Evolutionary conservation across 2,113 vertebrate genomes (phyloP), one percentile per base, ranked within the genome.

Genomic region (Cygnus atratus): DNA sequence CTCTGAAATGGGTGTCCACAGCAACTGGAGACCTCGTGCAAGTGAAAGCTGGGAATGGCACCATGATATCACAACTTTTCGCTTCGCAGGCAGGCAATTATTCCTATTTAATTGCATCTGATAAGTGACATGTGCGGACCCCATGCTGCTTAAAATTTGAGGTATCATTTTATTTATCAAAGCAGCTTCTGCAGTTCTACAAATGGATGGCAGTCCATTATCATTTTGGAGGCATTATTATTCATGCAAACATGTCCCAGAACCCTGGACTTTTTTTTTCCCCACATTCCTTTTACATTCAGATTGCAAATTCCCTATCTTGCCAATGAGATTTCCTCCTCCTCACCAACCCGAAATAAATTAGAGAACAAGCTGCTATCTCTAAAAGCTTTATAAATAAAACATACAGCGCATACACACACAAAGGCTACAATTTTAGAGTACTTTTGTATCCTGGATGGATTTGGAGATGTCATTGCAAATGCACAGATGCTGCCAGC

Each of bases 371-470:
- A 94, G 85, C 89, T 95, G 92, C 86, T 93, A 89, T 79, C 90
- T 96, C 93, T 94, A 95, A 96, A 96, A 96, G 90, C 95, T 96
- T 95, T 95, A 95, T 94, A 95, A 96, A 96, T 95, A 97, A 95
- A 95, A 95, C 92, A 93, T 96, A 84, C 74, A 65, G 84, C 83
- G 44, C 76, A 74, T 15, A 93, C 70, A 91, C 76, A 92, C 44
- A 96, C 48, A 94, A 95, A 95, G 87, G 94, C 88, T 87, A 91
- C 92, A 91, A 88, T 96, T 96, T 93, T 73, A 87, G 48, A 84
- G 79, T 91, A 77, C 79, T 93, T 96, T 88, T 88, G 89, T 92
- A 83, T 88, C 87, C 86, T 79, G 92, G 78, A 57, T 90, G 50
- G 88, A 44, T 94, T 93, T 79, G 62, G 87, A 82, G 89, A 94